phyloP scores from a whole-genome alignment of 35 echinoderm and acorn worm species.

The Holothuria glaberrima region DNA sequence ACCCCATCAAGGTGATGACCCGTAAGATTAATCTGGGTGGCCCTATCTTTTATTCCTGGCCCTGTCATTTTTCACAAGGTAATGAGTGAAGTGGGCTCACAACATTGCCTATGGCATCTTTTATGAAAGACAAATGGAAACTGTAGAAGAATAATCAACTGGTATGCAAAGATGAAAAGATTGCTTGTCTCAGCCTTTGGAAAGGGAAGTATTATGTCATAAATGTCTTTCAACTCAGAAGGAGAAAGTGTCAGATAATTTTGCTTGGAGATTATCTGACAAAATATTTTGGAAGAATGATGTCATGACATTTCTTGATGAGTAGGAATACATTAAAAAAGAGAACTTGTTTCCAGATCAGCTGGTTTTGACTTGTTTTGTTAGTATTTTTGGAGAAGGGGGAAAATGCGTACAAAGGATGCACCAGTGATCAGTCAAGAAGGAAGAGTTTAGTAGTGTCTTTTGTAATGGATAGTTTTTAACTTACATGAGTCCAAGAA shows the following conservation, averaged over 20 bases:
- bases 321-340: background rate
- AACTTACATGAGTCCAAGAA: no score
- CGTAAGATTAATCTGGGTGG: background rate
- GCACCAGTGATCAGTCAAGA: background rate
- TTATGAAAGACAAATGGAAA: slow-evolving; percentile 2
- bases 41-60: slow-evolving; percentile 1
- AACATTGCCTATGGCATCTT: slow-evolving; percentile 35
- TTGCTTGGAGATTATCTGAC: slow-evolving; percentile 31
- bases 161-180: background rate
- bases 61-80: slow-evolving; percentile 3
- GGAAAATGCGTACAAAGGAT: no score
- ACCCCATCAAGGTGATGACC: slow-evolving; percentile 1
- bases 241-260: background rate
- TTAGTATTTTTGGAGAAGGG: no score
- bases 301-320: background rate
- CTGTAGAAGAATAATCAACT: background rate
- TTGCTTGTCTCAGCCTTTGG: background rate
- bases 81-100: slow-evolving; percentile 36
- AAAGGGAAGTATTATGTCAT: no score
- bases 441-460: no score
- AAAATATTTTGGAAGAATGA: background rate
- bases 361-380: background rate
- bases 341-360: background rate
- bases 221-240: background rate
- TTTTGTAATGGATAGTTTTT: no score